A percentile compares a stretch with the other conserved stretches of the same genome.
Evolutionary conservation across 2,888 invertebrate species (phyloP).

Genomic region (Crossocerus cetratus): DNA sequence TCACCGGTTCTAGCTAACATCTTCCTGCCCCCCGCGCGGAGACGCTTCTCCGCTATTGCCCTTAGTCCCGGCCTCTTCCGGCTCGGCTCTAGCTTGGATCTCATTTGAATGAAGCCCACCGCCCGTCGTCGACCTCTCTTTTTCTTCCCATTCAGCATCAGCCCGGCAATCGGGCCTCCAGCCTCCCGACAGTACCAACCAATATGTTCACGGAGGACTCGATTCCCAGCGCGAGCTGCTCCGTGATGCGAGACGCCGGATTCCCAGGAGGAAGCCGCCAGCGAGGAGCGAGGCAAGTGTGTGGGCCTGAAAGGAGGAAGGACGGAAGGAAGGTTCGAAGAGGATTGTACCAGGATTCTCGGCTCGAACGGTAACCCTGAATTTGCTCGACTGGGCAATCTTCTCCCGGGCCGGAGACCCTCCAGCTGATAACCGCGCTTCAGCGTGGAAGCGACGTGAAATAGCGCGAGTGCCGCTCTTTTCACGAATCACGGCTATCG

Average conservation of each 20-base stretch:
- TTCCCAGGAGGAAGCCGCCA: slow-evolving; percentile 38
- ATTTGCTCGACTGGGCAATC: slow-evolving; percentile 64
- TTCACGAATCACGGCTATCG: background rate
- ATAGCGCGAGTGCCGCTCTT: slow-evolving; percentile 37
- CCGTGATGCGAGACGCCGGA: slow-evolving; percentile 36
- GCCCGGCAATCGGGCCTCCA: slow-evolving; percentile 40
- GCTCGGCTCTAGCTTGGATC: slow-evolving; percentile 57
- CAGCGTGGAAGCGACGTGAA: slow-evolving; percentile 57
- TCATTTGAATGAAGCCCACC: slow-evolving; percentile 71
- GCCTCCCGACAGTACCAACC: slow-evolving; percentile 50
- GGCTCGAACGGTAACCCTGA: slow-evolving; percentile 61
- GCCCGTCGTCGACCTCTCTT: slow-evolving; percentile 45
- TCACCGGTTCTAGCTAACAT: no score
- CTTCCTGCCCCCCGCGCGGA: no score
- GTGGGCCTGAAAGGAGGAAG: slow-evolving; percentile 41
- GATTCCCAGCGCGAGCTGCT: slow-evolving; percentile 54
- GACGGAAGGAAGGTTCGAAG: slow-evolving; percentile 30
- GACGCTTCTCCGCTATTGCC: no score
- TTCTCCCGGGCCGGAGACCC: slow-evolving; percentile 37
- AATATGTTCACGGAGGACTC: slow-evolving; percentile 65
- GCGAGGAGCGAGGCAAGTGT: slow-evolving; percentile 8
- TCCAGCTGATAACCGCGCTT: slow-evolving; percentile 47
- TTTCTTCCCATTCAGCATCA: slow-evolving; percentile 47
- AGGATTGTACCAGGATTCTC: slow-evolving; percentile 48
- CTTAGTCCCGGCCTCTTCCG: slow-evolving; percentile 1